Evolutionary conservation across 2,797 vertebrate genomes (phyloP), one percentile per base, ranked within the genome.

Genomic region (Argyrosomus regius): DNA sequence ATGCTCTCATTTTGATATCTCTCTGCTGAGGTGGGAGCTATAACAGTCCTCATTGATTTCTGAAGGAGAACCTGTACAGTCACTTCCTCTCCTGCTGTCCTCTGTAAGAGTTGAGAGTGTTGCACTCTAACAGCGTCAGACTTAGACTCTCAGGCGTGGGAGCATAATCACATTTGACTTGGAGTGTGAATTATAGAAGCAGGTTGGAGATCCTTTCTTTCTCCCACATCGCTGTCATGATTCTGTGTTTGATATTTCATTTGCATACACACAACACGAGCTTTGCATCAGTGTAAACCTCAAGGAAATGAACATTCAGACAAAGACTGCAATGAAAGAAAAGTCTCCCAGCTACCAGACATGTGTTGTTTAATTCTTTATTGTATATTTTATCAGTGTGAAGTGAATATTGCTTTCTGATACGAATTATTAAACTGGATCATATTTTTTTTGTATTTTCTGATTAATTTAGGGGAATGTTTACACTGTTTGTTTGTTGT

Each of bases 141-240:
- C 73, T 78, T 75, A 65, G 78, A 74, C 66, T 81, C 61, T 16
- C 65, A 86, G 84, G 78, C 31, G 83, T 85, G 76, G 86, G 85
- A 85, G 79, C 60, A 14, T 88, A 89, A 93, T 91, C 88, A 81
- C 92, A 89, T 92, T 90, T 85, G 92, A 85, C 80, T 87, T 48
- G 78, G 62, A 54, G 89, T 87, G 91, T 80, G 82, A 90, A 88
- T 86, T 79, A 75, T 77, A 71, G 75, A 64, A 65, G 86, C 68
- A 46, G 82, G 69, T 67, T 81, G 61, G 45, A 31, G 48, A 66
- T 81, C 65, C 54, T 61, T 70, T 80, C 53, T 63, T 67, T 81
- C 81, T 82, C 78, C 41, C 85, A 87, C 86, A 52, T 77, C 43
- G 49, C 71, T 13, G 8, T 77, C 71, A 70, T 11, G 22, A 76